Evolutionary conservation across 2,888 invertebrate species (phyloP), one percentile per base, ranked within the genome.

Genomic region (Eupithecia abbreviata): DNA sequence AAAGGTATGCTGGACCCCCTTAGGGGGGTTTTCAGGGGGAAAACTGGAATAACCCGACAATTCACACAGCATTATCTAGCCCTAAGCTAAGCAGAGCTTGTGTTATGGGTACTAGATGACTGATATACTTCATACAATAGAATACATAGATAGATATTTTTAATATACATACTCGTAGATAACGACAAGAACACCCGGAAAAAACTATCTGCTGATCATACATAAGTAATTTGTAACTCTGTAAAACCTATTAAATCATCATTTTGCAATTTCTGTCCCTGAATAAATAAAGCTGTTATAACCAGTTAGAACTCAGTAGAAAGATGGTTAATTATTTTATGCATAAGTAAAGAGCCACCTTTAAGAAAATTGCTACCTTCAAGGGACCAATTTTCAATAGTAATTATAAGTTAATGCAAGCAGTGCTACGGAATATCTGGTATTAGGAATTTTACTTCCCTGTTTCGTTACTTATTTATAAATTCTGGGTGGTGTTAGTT

Each of bases 391-490:
- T 68, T 68, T 45, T 45, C 42, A 68, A 43, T 42, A 43, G 42
- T 68, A 75, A 75, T 78, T 78, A 73, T 58, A 78, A 65, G 62
- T 67, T 41, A 47, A 13, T 77, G 58, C 73, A 41, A 70, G 51
- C 45, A n/a, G n/a, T n/a, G 68, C 51, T 51, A 45, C 71, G 71
- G 71, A 73, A 78, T 78, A 75, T 71, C 71, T 71, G 75, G 55
- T 41, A 78, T 71, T 75, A 65, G 45, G 62, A 13, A 72, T 65
- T 72, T 62, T 71, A 18, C 70, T n/a, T 65, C 74, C 68, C 73
- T 70, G 43, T 45, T 73, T 71, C 71, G 47, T 73, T 73, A 55
- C 30, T 62, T 73, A 85, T 84, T 86, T 86, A 85, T 85, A 86
- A 83, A 82, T 73, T 73, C 10, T 30, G 5, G 4, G 41, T 83